phyloP scores from a whole-genome alignment of 2,888 invertebrate genomes.

The Orchesella flavescens region DNA sequence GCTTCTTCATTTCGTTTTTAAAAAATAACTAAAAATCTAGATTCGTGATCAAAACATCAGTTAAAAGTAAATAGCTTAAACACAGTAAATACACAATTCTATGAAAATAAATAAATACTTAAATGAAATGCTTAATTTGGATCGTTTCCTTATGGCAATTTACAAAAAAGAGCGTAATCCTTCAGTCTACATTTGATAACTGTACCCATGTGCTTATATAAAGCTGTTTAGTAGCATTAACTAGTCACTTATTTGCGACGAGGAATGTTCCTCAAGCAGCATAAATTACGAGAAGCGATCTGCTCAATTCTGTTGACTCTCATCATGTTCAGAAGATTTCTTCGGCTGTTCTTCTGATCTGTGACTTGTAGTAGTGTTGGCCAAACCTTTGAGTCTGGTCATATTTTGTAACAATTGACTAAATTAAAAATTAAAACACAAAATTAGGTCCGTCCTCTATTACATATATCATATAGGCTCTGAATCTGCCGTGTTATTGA shows the following conservation, averaged over 20 bases:
- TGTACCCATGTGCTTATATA: slow-evolving; percentile 26
- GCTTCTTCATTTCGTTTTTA: no score
- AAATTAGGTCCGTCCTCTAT: not conserved
- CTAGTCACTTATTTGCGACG: not conserved
- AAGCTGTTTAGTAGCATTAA: slow-evolving; percentile 19
- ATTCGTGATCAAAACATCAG: not conserved
- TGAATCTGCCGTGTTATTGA: no score
- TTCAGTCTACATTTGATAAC: slow-evolving; percentile 51
- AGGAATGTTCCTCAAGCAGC: not conserved
- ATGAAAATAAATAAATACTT: slow-evolving; percentile 21
- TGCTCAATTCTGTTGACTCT: not conserved
- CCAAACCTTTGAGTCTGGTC: slow-evolving; percentile 42
- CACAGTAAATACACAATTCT: not conserved
- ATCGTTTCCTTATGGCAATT: slow-evolving; percentile 34
- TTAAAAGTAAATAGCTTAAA: not conserved
- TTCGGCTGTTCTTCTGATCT: not conserved
- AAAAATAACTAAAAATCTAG: no score
- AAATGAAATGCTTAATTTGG: not conserved
- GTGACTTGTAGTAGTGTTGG: slow-evolving; percentile 1
- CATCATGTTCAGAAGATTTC: slow-evolving; percentile 12
- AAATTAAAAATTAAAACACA: slow-evolving; percentile 1
- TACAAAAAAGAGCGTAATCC: slow-evolving; percentile 39
- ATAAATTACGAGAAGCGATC: not conserved
- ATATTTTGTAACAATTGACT: slow-evolving; percentile 60
- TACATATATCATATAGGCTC: no score